Conservation (phyloP, 2,113 vertebrate species). For the Pseudorectes ferrugineus region DNA sequence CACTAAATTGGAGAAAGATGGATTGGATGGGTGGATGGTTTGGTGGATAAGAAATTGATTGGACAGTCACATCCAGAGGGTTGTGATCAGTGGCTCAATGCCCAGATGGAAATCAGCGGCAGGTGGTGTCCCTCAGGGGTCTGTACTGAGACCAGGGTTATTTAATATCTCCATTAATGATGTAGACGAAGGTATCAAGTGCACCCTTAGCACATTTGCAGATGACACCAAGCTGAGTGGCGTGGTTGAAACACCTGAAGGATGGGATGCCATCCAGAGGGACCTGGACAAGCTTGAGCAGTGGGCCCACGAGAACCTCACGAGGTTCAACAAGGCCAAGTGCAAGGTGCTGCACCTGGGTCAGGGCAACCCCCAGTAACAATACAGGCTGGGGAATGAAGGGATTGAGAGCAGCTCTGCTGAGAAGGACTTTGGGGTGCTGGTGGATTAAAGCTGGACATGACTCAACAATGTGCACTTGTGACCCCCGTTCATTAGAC, state of each 20-base stretch:
- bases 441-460: neutral
- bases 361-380: neutral
- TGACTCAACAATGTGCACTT: neutral
- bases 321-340: neutral
- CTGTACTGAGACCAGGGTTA: neutral
- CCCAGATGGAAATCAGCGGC: neutral
- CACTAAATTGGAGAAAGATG: neutral
- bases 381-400: neutral
- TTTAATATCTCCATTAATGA: neutral
- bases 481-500: neutral
- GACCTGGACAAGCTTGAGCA: neutral
- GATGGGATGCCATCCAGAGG: neutral
- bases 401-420: neutral
- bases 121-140: neutral
- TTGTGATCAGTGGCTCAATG: neutral
- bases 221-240: neutral
- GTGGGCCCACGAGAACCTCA: neutral
- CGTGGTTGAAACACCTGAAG: neutral
- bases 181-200: rapidly evolving
- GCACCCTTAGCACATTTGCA: neutral
- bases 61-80: neutral
- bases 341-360: neutral
- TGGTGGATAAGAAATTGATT: neutral
- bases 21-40: neutral
- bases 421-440: neutral